Base-by-base conservation (phyloP, 1,140 invertebrate species). In the Polyergus mexicanus region DNA sequence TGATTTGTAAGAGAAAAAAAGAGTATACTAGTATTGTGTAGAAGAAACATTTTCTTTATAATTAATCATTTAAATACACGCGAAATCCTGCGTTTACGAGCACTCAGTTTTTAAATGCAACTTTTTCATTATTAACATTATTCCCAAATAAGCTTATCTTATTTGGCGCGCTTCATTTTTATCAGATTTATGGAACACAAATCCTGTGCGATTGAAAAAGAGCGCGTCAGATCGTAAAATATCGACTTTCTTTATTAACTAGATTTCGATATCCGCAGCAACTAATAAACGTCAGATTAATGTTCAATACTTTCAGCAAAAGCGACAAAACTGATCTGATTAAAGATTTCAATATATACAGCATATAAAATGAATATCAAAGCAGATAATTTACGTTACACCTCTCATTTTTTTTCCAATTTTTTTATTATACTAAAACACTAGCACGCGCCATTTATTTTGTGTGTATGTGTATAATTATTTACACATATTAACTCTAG, bases 171-270 rank as follows among this genome's bases (percentile, higher is more conserved):
- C 8, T 25, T 63, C 7, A 54, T 68, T 4, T 69, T 41, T 10
- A 41, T 28, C 44, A 62, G 38, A 2, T 41, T 41, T 38, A 8
- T 35, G 25, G 38, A 38, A 81, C 3, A 54, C 11, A 41, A 51
- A 44, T 75, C 19, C 62, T 25, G 25, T 44, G 3, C 7, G n/a
- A 72, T 10, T 56, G 54, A 38, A 35, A 60, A 19, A 51, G 35
- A 62, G 41, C 54, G 11, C 16, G n/a, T 83, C 25, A 44, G 54
- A 83, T 74, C 5, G 19, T 83, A 22, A 81, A 81, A 72, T 7
- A 32, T 71, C 38, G 54, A 58, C 11, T 32, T 32, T 32, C 19
- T 81, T 81, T 58, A 47, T 81, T 60, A 71, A 81, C 25, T 19
- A 41, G 25, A 47, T 58, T 81, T 44, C 38, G 19, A 81, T 81